Conservation (phyloP, 1,140 invertebrate genomes). For the Popillia japonica region DNA sequence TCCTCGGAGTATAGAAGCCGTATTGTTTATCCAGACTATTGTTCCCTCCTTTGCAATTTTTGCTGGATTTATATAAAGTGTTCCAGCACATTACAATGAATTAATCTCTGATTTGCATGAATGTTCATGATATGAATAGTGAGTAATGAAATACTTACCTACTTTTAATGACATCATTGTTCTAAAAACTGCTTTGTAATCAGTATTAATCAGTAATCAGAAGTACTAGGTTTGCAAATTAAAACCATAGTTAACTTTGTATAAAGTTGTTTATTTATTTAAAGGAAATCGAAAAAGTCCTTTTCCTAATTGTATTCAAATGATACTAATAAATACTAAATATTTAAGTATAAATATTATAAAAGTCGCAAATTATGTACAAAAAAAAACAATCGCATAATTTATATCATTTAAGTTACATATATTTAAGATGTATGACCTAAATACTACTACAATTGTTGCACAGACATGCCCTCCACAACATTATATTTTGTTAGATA, state of each 20-base stretch:
- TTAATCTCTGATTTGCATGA: too few species aligned
- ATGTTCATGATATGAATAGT: too few species aligned
- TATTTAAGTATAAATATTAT: slow-evolving; percentile 22
- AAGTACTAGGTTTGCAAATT: background rate
- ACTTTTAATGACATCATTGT: too few species aligned
- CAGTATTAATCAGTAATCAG: too few species aligned
- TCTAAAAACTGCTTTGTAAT: too few species aligned
- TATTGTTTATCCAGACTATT: too few species aligned
- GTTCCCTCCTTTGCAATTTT: too few species aligned
- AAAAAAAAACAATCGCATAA: slow-evolving; percentile 15
- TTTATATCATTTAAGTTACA: background rate
- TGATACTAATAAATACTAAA: slow-evolving; percentile 23
- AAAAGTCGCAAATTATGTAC: slow-evolving; percentile 26
- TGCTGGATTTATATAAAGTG: too few species aligned
- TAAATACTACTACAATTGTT: slow-evolving; percentile 7
- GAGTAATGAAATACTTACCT: too few species aligned
- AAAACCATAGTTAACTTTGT: background rate
- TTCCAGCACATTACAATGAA: too few species aligned
- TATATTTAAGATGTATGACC: background rate
- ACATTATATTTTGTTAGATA: slow-evolving; percentile 12
- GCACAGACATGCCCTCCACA: background rate
- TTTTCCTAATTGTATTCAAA: background rate
- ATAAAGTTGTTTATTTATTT: background rate
- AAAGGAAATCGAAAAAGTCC: background rate
- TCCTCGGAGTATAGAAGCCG: too few species aligned